A percentile compares a stretch with the other conserved stretches of the same genome.
These are phyloP conservation scores for Scrobipalpa atriplicella DNA, from an alignment of 2,888 invertebrate species.

Conservation along the genomic window DNA sequence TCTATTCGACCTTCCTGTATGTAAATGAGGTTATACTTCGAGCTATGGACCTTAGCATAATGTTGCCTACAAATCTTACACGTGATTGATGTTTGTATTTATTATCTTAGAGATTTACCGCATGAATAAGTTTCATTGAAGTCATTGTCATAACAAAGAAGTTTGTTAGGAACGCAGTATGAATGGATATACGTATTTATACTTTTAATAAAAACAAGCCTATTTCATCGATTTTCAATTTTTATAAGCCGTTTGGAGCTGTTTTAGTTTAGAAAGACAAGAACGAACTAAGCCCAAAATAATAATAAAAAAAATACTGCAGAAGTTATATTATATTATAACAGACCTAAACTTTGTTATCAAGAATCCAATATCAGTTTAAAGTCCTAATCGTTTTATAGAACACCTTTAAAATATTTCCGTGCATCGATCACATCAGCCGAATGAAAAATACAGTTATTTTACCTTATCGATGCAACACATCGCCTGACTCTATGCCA, in stretches of 20 bases:
- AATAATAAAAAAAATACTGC: no score
- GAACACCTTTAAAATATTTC: not conserved
- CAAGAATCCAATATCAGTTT: no score
- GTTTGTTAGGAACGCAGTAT: not conserved
- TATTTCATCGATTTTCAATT: no score
- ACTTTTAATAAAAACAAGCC: no score
- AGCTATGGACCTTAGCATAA: not conserved
- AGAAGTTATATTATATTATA: no score
- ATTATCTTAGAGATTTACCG: not conserved
- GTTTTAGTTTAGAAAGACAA: no score
- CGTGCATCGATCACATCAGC: not conserved
- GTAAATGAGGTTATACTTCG: not conserved
- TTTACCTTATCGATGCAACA: not conserved
- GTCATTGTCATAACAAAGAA: not conserved
- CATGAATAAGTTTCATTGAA: not conserved
- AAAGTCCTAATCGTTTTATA: no score
- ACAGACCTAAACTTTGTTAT: no score
- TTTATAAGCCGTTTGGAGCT: no score
- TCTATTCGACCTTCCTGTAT: not conserved
- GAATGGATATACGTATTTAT: no score
- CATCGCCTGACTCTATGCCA: not conserved
- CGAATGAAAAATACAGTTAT: slow-evolving; percentile 12
- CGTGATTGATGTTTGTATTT: slow-evolving; percentile 16
- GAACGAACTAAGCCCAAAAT: no score
- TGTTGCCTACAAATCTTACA: not conserved